These are phyloP conservation scores for Catalaphyllia jardinei DNA, from an alignment of 64 coral and sea anemone genomes.

Conservation along the genomic window DNA sequence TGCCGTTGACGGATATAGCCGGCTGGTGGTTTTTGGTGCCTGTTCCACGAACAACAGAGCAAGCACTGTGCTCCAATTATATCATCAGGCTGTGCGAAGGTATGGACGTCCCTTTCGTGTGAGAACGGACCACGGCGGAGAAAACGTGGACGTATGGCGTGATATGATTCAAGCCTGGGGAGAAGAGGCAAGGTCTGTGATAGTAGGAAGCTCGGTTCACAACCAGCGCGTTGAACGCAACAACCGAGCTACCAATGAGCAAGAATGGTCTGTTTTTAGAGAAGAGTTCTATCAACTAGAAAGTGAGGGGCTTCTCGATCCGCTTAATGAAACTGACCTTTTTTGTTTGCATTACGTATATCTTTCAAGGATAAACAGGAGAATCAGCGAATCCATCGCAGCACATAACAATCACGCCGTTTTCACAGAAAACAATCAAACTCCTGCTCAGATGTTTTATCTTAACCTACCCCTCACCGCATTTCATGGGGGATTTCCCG, in stretches of 20 bases:
- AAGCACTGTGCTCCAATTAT: slow-evolving; percentile 13
- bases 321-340: slow-evolving; percentile 43
- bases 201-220: slow-evolving; percentile 19
- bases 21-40: slow-evolving; percentile 17
- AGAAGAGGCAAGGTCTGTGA: neutral
- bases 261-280: slow-evolving; percentile 12
- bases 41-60: slow-evolving; percentile 41
- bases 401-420: slow-evolving; percentile 41
- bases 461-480: too few species aligned
- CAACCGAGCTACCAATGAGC: slow-evolving; percentile 48
- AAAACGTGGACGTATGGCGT: slow-evolving; percentile 14
- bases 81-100: neutral
- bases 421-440: too few species aligned
- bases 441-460: too few species aligned
- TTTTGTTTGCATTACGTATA: slow-evolving; percentile 62
- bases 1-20: slow-evolving; percentile 58
- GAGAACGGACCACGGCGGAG: slow-evolving; percentile 16
- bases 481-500: too few species aligned
- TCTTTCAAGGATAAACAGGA: slow-evolving; percentile 21
- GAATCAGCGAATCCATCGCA: slow-evolving; percentile 10
- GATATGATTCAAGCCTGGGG: slow-evolving; percentile 10
- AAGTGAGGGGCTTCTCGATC: slow-evolving; percentile 33
- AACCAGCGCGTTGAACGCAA: slow-evolving; percentile 56
- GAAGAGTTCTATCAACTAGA: slow-evolving; percentile 52
- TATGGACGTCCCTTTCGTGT: slow-evolving; percentile 11